A percentile compares a stretch with the other conserved stretches of the same genome.
These are phyloP conservation scores for Tangara arthus DNA, from an alignment of 2,797 vertebrate genomes.

Conservation along the genomic window DNA sequence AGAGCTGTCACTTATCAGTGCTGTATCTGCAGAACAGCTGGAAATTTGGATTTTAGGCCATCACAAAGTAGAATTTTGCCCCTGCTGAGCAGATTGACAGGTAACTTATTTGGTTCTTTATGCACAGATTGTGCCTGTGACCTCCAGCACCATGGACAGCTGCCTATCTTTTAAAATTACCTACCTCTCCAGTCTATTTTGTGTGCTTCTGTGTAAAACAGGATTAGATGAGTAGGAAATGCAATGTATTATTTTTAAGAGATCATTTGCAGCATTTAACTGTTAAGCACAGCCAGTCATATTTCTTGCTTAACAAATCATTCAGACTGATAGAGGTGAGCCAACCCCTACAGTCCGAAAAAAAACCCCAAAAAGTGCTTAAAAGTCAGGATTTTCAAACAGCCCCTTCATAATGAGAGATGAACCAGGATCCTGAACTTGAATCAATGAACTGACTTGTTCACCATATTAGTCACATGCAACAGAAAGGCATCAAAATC, in stretches of 20 bases:
- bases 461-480: slow-evolving; percentile 36
- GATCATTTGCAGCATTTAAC: slow-evolving; percentile 3
- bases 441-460: slow-evolving; percentile 39
- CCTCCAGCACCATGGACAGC: slow-evolving; percentile 14
- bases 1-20: neutral
- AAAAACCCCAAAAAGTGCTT: neutral
- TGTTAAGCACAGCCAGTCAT: neutral
- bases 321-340: neutral
- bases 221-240: neutral
- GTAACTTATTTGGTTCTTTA: slow-evolving; percentile 43
- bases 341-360: neutral
- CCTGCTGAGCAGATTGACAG: slow-evolving; percentile 35
- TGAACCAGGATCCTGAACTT: neutral
- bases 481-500: slow-evolving; percentile 31
- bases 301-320: slow-evolving; percentile 23
- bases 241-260: neutral
- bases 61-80: neutral
- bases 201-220: neutral
- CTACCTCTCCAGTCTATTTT: neutral
- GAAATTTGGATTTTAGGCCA: slow-evolving; percentile 8
- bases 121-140: neutral
- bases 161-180: slow-evolving; percentile 48
- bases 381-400: slow-evolving; percentile 20
- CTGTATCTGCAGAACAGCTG: neutral
- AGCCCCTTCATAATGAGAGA: neutral